These are phyloP conservation scores for Thinocorus orbignyianus DNA, from an alignment of 2,113 vertebrate species.

Conservation along the genomic window DNA sequence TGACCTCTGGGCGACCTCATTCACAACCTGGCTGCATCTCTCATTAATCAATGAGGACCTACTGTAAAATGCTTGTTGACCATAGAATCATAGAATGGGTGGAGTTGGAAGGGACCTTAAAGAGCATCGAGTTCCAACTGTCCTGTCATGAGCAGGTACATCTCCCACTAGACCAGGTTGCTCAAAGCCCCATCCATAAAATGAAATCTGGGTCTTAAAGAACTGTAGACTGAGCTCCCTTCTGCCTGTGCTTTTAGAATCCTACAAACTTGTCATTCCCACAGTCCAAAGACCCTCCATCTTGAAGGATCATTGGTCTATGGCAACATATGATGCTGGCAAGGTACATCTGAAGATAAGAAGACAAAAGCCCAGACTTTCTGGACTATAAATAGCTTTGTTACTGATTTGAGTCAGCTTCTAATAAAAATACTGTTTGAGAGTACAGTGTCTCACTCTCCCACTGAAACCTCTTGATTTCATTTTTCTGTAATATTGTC, in stretches of 20 bases:
- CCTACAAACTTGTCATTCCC: neutral
- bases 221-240: neutral
- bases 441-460: neutral
- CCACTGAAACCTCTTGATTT: neutral
- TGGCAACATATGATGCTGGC: neutral
- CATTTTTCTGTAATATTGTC: neutral
- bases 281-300: neutral
- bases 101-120: neutral
- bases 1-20: fast-evolving
- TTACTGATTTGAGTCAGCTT: neutral
- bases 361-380: neutral
- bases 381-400: neutral
- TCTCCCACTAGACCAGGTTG: neutral
- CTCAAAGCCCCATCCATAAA: neutral
- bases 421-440: neutral
- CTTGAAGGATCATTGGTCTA: neutral
- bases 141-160: neutral
- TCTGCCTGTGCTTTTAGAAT: neutral
- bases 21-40: neutral
- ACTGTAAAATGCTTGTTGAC: neutral
- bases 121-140: neutral
- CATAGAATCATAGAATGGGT: neutral
- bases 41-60: fast-evolving
- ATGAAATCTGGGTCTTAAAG: fast-evolving
- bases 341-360: neutral